These are phyloP conservation scores for Thecocarcelia acutangulata DNA, from an alignment of 2,888 invertebrate genomes.

Conservation along the genomic window DNA sequence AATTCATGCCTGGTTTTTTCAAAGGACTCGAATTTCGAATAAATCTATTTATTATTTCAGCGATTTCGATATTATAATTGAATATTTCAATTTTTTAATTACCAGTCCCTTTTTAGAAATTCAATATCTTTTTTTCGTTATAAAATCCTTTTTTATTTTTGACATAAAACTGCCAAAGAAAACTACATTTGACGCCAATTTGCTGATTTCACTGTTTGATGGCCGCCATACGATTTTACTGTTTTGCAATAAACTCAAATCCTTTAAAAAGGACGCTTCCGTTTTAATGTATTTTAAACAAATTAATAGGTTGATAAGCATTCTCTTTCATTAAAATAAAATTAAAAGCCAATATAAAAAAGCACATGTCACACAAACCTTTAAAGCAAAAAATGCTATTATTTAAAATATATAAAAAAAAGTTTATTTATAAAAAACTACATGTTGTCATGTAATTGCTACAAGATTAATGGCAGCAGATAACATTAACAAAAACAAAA, in stretches of 20 bases:
- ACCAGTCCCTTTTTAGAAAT: neutral
- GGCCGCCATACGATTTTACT: neutral
- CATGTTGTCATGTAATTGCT: slow-evolving; percentile 65
- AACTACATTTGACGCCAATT: neutral
- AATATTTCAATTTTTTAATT: too few relatives aligned
- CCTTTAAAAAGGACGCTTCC: slow-evolving; percentile 7
- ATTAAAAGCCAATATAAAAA: slow-evolving; percentile 11
- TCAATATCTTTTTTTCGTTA: neutral
- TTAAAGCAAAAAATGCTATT: slow-evolving; percentile 2
- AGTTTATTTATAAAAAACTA: slow-evolving; percentile 1
- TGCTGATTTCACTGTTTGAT: slow-evolving; percentile 9
- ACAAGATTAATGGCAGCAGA: slow-evolving; percentile 65
- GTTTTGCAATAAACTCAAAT: neutral
- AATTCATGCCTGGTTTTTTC: too few relatives aligned
- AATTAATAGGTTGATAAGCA: slow-evolving; percentile 50
- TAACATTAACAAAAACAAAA: slow-evolving; percentile 51
- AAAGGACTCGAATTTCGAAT: too few relatives aligned
- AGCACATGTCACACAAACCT: neutral
- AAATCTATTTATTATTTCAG: too few relatives aligned
- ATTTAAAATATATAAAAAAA: slow-evolving; percentile 2
- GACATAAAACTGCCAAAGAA: neutral
- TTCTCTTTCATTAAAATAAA: slow-evolving; percentile 21
- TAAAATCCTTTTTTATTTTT: too few relatives aligned
- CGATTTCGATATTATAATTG: too few relatives aligned
- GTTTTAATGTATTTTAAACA: slow-evolving; percentile 46